phyloP scores from a whole-genome alignment of 1,140 invertebrate genomes.

The Geopemphigus sp. region DNA sequence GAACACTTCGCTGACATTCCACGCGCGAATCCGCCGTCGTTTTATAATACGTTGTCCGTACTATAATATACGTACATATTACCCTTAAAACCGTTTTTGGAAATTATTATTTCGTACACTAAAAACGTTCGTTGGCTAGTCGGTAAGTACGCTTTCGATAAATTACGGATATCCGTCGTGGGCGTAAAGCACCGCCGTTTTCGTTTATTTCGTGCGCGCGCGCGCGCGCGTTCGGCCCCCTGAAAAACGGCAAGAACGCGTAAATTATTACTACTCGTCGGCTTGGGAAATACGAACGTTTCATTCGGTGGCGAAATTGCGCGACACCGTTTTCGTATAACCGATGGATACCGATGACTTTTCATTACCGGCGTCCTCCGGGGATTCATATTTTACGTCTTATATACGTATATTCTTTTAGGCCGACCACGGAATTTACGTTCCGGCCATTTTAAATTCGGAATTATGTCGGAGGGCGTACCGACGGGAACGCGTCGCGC shows the following conservation, averaged over 20 bases:
- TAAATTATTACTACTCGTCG: neutral
- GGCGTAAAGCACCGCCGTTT: no score
- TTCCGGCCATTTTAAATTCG: neutral
- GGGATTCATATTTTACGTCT: conserved; percentile 13
- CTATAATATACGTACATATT: no score
- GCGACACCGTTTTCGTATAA: neutral
- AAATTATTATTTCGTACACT: no score
- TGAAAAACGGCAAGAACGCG: neutral
- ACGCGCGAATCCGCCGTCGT: no score
- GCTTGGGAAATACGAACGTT: neutral
- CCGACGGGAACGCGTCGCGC: no score
- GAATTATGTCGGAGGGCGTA: neutral
- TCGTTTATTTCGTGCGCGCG: no score
- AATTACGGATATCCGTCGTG: neutral
- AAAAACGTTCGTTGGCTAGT: no score
- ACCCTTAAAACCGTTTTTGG: no score
- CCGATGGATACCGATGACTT: neutral
- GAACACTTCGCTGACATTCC: no score
- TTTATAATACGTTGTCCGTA: no score
- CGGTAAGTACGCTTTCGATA: neutral
- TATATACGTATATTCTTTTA: neutral
- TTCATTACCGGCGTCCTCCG: neutral
- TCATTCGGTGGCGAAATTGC: neutral
- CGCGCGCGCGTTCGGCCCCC: no score
- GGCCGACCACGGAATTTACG: neutral